Conservation (phyloP, 2,888 invertebrate genomes). For the Tryphoninae sp. region DNA sequence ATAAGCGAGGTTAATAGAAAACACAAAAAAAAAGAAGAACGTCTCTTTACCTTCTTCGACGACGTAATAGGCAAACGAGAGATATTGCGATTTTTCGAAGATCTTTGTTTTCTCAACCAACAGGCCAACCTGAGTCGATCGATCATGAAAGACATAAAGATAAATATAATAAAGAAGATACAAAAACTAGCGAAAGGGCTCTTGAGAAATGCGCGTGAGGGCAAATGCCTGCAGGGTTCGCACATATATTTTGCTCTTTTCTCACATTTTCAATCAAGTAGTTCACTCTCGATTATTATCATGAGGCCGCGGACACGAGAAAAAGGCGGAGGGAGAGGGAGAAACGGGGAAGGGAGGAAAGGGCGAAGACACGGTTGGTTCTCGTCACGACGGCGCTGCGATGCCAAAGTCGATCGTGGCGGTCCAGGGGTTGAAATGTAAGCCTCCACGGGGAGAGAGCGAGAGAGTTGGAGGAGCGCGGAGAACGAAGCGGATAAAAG, state of each 20-base stretch:
- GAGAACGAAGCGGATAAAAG: conserved; percentile 45
- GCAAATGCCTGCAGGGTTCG: conserved; percentile 45
- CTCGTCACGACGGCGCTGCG: conserved; percentile 64
- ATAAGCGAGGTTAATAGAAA: conserved; percentile 37
- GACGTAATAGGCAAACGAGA: conserved; percentile 44
- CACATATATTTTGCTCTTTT: conserved; percentile 61
- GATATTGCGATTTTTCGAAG: conserved; percentile 17
- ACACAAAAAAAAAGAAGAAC: conserved; percentile 11
- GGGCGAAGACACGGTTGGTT: conserved; percentile 22
- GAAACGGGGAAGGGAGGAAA: conserved; percentile 9
- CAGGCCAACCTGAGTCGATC: conserved; percentile 18
- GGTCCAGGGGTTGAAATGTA: conserved; percentile 72
- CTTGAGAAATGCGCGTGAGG: conserved; percentile 11
- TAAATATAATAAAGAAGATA: background rate
- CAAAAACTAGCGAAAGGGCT: conserved; percentile 10
- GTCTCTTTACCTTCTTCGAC: background rate
- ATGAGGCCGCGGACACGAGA: conserved; percentile 53
- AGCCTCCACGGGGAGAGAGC: conserved; percentile 52
- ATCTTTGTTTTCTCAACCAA: conserved; percentile 22
- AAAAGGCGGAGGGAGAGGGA: conserved; percentile 56
- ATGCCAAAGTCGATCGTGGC: conserved; percentile 73
- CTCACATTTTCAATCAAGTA: conserved; percentile 69
- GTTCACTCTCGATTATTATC: conserved; percentile 67
- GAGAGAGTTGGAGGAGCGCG: conserved; percentile 56
- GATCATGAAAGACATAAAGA: conserved; percentile 16